Base-by-base conservation (phyloP, 2,797 vertebrate species). In the Sebastes vulpes region DNA sequence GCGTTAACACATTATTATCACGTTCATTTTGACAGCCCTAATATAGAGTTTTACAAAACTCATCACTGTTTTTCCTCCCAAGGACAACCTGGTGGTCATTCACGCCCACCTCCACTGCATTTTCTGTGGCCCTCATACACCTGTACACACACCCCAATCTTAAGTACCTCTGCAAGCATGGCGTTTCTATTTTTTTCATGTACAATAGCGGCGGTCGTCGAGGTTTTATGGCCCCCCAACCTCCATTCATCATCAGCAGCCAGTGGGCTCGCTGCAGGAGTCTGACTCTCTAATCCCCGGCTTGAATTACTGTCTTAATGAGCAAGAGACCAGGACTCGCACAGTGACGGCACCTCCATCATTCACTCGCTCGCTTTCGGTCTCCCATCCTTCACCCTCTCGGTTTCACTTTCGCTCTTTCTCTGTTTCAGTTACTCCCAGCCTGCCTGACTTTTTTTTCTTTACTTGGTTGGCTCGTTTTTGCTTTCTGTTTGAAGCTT, bases 241-340 rank as follows among this genome's bases (percentile, higher is more conserved):
- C 72, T 26, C 76, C 77, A 83, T 91, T 88, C 80, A 89, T 93
- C 90, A 88, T 23, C 52, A 46, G 77, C 84, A 79, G 72, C 80
- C 84, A 75, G 75, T 71, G 65, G 75, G 65, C 73, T 74, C 53
- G 21, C 82, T 79, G 72, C 85, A 71, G 5, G 68, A 79, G 75
- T 79, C 86, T 65, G 77, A 76, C 79, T 91, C 87, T 88, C 77
- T 92, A 87, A 93, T 89, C 86, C 85, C 66, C 75, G 58, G 84
- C 81, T 88, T 91, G 87, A 94, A 87, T 92, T 92, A 91, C 81
- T 80, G 89, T 92, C 86, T 84, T 94, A 94, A 95, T 93, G 90
- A 94, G 89, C 74, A 77, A 85, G 87, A 85, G 82, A 85, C 68
- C 65, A 23, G 69, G 68, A 85, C 83, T 78, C 26, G 71, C 82